phyloP scores from a whole-genome alignment of 1,140 invertebrate genomes.

The Mactra quadrangularis region DNA sequence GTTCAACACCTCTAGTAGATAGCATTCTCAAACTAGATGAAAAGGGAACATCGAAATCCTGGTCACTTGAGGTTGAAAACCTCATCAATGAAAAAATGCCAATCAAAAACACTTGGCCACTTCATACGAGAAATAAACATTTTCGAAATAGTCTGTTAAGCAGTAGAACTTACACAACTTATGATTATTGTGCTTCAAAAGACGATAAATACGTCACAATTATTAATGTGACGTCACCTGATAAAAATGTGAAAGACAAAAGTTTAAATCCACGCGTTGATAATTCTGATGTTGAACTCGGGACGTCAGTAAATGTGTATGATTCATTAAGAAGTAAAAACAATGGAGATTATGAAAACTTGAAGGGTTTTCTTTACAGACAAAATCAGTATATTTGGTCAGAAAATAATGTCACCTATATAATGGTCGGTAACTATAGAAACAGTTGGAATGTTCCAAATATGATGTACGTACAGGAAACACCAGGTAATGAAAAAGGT shows the following conservation, averaged over 20 bases:
- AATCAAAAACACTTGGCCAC: conserved; percentile 2
- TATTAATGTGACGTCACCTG: conserved; percentile 32
- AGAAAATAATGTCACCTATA: conserved; percentile 10
- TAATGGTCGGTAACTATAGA: not conserved
- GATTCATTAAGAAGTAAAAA: not conserved
- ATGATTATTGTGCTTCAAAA: conserved; percentile 11
- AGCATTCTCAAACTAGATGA: not conserved
- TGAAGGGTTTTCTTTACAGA: not conserved
- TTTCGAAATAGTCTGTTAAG: not conserved
- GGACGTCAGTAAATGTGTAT: not conserved
- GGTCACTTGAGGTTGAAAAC: conserved; percentile 32
- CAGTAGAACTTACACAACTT: conserved; percentile 12
- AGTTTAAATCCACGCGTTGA: not conserved
- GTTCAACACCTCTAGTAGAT: not conserved
- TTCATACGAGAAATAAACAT: not conserved
- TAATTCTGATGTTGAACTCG: not conserved
- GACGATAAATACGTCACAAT: conserved; percentile 42
- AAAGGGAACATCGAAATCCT: conserved; percentile 37
- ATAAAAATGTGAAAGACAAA: not conserved
- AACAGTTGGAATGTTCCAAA: not conserved
- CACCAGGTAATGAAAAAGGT: not conserved
- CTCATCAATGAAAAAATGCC: conserved; percentile 8
- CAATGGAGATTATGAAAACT: conserved; percentile 1
- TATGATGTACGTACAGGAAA: not conserved
- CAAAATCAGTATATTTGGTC: conserved; percentile 6